These are phyloP conservation scores for Pseudopleuronectes americanus DNA, from an alignment of 2,797 vertebrate genomes.

Conservation along the genomic window DNA sequence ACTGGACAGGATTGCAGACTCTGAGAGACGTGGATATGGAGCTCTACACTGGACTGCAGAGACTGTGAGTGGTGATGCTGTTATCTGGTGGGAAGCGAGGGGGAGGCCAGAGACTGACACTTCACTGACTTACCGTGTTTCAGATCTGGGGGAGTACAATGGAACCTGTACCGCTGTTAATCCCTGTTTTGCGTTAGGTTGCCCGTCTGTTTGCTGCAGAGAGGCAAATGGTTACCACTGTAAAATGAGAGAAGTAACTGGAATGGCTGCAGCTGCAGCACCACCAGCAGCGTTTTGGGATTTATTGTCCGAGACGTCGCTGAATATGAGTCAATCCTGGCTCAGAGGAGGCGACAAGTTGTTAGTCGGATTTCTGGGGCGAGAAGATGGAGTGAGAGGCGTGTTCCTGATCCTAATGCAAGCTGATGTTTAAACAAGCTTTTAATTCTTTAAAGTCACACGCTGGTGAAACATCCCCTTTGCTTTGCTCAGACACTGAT, in stretches of 20 bases:
- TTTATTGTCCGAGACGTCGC: conserved; percentile 36
- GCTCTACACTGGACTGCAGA: conserved; percentile 97
- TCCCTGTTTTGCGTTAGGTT: conserved; percentile 44
- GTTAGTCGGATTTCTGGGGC: conserved; percentile 30
- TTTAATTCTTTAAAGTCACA: conserved; percentile 69
- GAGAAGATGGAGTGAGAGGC: conserved; percentile 21
- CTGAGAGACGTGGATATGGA: conserved; percentile 97
- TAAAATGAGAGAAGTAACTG: conserved; percentile 25
- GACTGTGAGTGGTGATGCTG: conserved; percentile 89
- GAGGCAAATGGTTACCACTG: conserved; percentile 4
- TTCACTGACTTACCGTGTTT: conserved; percentile 29
- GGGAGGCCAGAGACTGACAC: conserved; percentile 21
- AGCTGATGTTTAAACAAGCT: conserved; percentile 66
- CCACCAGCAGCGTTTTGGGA: conserved; percentile 7
- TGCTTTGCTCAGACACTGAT: conserved; percentile 67
- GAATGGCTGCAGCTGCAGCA: conserved; percentile 23
- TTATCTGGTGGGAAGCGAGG: conserved; percentile 24
- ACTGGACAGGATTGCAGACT: conserved; percentile 95
- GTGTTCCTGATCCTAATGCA: conserved; percentile 48
- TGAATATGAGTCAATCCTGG: conserved; percentile 41
- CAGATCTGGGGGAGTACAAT: conserved; percentile 30
- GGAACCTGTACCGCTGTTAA: conserved; percentile 22
- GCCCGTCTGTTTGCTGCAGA: conserved; percentile 7
- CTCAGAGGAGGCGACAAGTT: conserved; percentile 45
- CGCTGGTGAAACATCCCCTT: conserved; percentile 47